A percentile compares a stretch with the other conserved stretches of the same genome.
Conservation (phyloP, 2,888 invertebrate species). For the Nymphalis c-album region DNA sequence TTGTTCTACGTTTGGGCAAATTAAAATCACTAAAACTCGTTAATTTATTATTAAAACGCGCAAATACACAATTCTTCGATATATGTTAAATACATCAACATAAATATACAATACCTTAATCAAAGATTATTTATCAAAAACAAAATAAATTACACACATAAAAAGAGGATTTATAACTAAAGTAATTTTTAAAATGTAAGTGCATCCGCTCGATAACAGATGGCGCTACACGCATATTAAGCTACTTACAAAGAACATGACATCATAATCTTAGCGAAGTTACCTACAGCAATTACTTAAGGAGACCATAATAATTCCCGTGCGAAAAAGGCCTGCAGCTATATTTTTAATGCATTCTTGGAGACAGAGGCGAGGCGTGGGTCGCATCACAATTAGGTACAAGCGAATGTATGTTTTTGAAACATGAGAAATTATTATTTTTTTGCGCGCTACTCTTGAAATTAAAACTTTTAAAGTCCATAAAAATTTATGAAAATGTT, state of each 20-base stretch:
- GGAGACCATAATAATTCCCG: constrained; percentile 58
- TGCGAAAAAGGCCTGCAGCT: constrained; percentile 62
- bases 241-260: constrained; percentile 40
- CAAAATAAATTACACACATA: too few species aligned
- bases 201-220: constrained; percentile 57
- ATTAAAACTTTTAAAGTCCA: constrained; percentile 9
- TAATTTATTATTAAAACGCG: neutral
- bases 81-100: too few species aligned
- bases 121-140: too few species aligned
- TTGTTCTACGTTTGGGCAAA: constrained; percentile 55
- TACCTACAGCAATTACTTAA: constrained; percentile 56
- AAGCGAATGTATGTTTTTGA: constrained; percentile 49
- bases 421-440: constrained; percentile 44
- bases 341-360: constrained; percentile 70
- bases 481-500: neutral
- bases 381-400: constrained; percentile 65
- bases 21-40: constrained; percentile 43
- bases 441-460: constrained; percentile 29
- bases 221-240: constrained; percentile 48
- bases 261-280: constrained; percentile 48
- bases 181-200: neutral
- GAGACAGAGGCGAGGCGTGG: constrained; percentile 61
- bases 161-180: too few species aligned
- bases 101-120: too few species aligned
- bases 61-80: too few species aligned